Evolutionary conservation across 2,113 vertebrate genomes (phyloP), one percentile per base, ranked within the genome.

Genomic region (Semicossyphus pulcher): DNA sequence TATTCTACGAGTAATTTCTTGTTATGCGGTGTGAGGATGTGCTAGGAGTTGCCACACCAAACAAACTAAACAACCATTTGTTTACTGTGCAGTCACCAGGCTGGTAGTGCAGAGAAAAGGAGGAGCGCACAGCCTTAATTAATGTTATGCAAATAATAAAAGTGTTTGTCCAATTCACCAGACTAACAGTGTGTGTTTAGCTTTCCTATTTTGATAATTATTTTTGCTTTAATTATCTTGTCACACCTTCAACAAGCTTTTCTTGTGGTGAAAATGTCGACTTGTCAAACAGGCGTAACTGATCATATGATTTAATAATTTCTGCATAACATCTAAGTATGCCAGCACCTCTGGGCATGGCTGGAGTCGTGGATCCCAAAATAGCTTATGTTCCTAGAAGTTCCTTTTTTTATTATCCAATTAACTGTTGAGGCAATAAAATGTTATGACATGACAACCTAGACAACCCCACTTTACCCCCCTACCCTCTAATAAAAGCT

Each of bases 231-330:
- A 34, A 7, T 51, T 51, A 5, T 39, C 14, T n/a, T 37, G 23
- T 36, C 39, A 39, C 23, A 53, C 47, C 56, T 14, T 37, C 21
- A 18, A 67, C 8, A 10, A 28, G 15, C 23, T 34, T 44, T 10
- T n/a, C 4, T 65, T 51, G 31, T 47, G 20, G 2, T 10, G 21
- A 16, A 59, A 21, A 10, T 10, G 10, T 5, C 25, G 29, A 66
- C 39, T 65, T 8, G 28, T 28, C 31, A 25, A 32, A 56, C 57
- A 62, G 26, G 58, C 63, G 26, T 49, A 16, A n/a, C 25, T 48
- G 11, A 34, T 37, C 2, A 10, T 12, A 51, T 59, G 15, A 26
- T 52, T 51, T 36, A 44, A 53, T 18, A 39, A 60, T 0, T 0
- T 1, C n/a, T 10, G 0, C 9, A 32, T 14, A 5, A 0, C 3